Evolutionary conservation across 2,113 vertebrate genomes (phyloP), one percentile per base, ranked within the genome.

Genomic region (Hemichromis elongatus): DNA sequence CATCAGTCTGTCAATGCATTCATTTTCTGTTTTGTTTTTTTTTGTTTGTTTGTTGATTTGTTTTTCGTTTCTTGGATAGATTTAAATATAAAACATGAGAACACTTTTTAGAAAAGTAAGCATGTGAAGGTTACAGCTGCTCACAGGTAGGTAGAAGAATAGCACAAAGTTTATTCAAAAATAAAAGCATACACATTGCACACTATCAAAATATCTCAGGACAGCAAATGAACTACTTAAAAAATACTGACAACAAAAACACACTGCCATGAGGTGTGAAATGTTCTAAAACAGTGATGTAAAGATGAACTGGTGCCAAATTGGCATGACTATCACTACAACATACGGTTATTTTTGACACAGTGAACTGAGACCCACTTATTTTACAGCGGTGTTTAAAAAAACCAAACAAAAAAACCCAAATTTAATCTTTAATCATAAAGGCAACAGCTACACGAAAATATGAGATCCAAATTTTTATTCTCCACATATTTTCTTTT

Each of bases 81-180:
- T 55, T 35, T 30, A 12, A 42, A 37, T 9, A 73, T 21, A 84
- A 70, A 86, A 79, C 18, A 19, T 7, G 13, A 61, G 1, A 59
- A 24, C 2, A 35, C 11, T 28, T n/a, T 21, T 55, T 5, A 19
- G 35, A 61, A 61, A 81, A 80, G 57, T 3, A 45, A 55, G 5
- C 18, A 13, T 14, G 16, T 47, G 13, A 79, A 13, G 75, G 80
- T 47, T 19, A 82, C 47, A 21, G 45, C 26, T 33, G 26, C 2
- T n/a, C 53, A 56, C 3, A 77, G 55, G 61, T n/a, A 47, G 8
- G 26, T 88, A 89, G 16, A 93, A 92, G 82, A 93, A 90, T 84
- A 92, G 30, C 79, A 89, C 84, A 85, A 85, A 82, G 66, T 95
- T 94, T 94, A 93, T 92, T 95, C 33, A 87, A 90, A 90, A 90